Evolutionary conservation across 2,888 invertebrate species (phyloP).

Genomic region (Pseudoips prasinana): DNA sequence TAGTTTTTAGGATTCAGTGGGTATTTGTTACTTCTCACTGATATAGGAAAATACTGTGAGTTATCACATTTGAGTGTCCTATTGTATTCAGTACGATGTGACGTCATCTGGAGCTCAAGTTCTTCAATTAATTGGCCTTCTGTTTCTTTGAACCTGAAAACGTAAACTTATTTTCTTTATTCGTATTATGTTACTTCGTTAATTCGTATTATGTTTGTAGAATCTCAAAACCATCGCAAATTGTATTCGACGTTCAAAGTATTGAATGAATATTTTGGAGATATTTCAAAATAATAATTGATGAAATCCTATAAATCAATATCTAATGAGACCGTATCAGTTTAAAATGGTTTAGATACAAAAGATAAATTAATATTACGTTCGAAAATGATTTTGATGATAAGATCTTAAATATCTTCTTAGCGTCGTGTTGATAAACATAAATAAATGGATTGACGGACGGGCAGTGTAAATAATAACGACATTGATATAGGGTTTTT

Average conservation of each 20-base stretch:
- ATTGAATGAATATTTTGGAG: not conserved
- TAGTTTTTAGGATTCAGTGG: slow-evolving; percentile 64
- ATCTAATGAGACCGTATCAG: not conserved
- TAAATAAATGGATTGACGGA: no score
- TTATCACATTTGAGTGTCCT: slow-evolving; percentile 55
- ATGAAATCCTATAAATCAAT: not conserved
- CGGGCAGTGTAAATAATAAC: no score
- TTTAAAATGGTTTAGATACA: no score
- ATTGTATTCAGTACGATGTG: slow-evolving; percentile 56
- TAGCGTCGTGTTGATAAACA: no score
- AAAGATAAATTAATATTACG: no score
- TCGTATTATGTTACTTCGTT: not conserved
- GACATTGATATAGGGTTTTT: no score
- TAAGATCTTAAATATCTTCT: no score
- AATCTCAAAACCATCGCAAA: not conserved
- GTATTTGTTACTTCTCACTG: slow-evolving; percentile 70
- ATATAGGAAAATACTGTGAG: slow-evolving; percentile 73
- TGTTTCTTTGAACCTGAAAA: slow-evolving; percentile 67
- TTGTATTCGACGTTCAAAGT: not conserved
- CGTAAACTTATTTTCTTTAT: not conserved
- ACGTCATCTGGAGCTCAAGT: slow-evolving; percentile 68
- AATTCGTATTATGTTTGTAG: not conserved
- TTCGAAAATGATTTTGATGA: no score
- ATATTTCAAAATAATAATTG: not conserved
- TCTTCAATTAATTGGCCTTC: slow-evolving; percentile 61